phyloP scores from a whole-genome alignment of 1,140 invertebrate species.

The Pantala flavescens region DNA sequence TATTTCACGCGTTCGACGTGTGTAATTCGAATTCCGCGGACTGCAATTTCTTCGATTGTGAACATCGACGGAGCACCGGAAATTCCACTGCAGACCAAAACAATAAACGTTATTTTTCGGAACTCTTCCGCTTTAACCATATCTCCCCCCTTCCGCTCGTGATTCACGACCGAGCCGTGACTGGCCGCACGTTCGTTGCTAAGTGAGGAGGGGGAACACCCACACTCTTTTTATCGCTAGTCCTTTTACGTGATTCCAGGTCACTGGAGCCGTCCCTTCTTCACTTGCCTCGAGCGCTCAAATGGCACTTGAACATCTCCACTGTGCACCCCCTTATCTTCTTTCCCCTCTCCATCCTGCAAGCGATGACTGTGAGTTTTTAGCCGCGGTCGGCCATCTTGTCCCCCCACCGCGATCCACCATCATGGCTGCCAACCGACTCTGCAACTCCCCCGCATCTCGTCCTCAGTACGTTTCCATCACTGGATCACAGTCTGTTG shows the following conservation, averaged over 20 bases:
- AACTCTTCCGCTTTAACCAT: neutral
- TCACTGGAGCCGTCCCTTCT: neutral
- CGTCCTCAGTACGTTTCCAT: no score
- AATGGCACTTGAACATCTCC: neutral
- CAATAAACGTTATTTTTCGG: neutral
- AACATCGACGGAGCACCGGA: no score
- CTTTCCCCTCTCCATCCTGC: neutral
- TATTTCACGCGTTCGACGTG: no score
- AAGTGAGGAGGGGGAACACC: neutral
- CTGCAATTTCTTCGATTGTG: no score
- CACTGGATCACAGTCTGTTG: no score
- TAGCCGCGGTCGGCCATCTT: slow-evolving; percentile 6
- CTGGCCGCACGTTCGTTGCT: neutral
- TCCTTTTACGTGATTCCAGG: slow-evolving; percentile 5
- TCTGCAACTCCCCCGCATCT: no score
- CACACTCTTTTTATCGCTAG: neutral
- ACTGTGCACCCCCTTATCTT: neutral
- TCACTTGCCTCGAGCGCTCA: neutral
- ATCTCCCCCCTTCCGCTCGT: neutral
- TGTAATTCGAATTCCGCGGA: no score
- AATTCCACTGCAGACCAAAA: no score
- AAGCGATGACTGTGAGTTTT: neutral
- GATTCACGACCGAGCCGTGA: neutral
- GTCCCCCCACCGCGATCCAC: neutral
- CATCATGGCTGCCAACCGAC: neutral